A percentile compares a stretch with the other conserved stretches of the same genome.
Conservation (phyloP, 2,797 vertebrate genomes). For the Anolis apletophallus region DNA sequence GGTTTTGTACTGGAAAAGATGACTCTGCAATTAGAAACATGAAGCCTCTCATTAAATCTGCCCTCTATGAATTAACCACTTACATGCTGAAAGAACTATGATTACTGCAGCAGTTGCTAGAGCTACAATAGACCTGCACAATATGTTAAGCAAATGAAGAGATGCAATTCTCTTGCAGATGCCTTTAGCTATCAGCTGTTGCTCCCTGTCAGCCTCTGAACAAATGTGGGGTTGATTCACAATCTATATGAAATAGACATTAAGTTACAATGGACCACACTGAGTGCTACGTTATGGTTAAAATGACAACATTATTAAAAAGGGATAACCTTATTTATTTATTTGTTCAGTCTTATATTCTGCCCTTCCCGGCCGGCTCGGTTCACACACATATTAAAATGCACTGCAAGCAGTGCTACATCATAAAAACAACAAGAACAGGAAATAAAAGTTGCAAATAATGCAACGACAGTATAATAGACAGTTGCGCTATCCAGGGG, state of each 20-base stretch:
- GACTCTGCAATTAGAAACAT: neutral
- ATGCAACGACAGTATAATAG: too few relatives aligned
- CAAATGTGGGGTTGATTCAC: neutral
- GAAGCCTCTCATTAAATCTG: neutral
- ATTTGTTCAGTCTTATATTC: too few relatives aligned
- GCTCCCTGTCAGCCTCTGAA: neutral
- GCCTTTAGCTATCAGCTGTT: neutral
- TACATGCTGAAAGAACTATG: neutral
- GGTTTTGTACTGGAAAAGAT: neutral
- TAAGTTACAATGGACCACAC: neutral
- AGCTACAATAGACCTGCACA: neutral
- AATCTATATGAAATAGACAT: neutral
- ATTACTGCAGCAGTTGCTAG: too few relatives aligned
- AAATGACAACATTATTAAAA: neutral
- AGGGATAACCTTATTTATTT: neutral
- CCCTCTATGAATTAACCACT: neutral
- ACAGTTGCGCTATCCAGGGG: too few relatives aligned
- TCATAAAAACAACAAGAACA: too few relatives aligned
- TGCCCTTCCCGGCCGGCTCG: too few relatives aligned
- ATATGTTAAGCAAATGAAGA: too few relatives aligned
- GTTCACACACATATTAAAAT: too few relatives aligned
- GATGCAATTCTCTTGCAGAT: neutral
- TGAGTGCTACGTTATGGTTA: neutral
- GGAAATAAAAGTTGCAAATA: too few relatives aligned
- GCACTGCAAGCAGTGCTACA: too few relatives aligned